Percentiles rank a stretch among this genome's conserved stretches.
Evolutionary conservation across 1,140 invertebrate genomes (phyloP).

Genomic region (Macrosteles quadrilineatus): DNA sequence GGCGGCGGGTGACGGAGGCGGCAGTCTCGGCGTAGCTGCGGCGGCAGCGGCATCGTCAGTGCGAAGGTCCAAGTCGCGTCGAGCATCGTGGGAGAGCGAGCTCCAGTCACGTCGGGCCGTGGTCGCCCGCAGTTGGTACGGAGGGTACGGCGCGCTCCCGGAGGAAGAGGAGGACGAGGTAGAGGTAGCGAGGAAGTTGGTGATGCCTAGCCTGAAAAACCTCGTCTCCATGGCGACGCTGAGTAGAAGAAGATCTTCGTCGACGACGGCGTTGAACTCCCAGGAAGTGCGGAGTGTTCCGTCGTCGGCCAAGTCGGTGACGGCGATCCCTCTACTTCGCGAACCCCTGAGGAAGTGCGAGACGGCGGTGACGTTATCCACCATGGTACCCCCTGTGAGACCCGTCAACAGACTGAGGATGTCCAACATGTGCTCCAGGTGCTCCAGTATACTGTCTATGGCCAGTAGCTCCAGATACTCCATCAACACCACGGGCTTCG

Average conservation of each 20-base stretch:
- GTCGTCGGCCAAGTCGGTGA: slow-evolving; percentile 24
- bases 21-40: neutral
- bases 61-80: neutral
- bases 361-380: slow-evolving; percentile 38
- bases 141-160: slow-evolving; percentile 35
- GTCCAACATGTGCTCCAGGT: slow-evolving; percentile 50
- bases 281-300: neutral
- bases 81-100: neutral
- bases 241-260: slow-evolving; percentile 25
- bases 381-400: slow-evolving; percentile 43
- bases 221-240: slow-evolving; percentile 38
- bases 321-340: slow-evolving; percentile 10
- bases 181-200: slow-evolving; percentile 11
- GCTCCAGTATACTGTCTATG: slow-evolving; percentile 75
- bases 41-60: neutral
- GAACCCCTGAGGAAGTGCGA: slow-evolving; percentile 42
- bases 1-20: too few species aligned
- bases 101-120: slow-evolving; percentile 3
- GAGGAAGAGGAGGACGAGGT: slow-evolving; percentile 31
- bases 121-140: slow-evolving; percentile 37
- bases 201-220: slow-evolving; percentile 36
- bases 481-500: slow-evolving; percentile 49
- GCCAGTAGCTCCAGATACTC: slow-evolving; percentile 72
- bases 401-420: slow-evolving; percentile 61
- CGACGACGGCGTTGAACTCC: slow-evolving; percentile 4